Evolutionary conservation across 2,888 invertebrate genomes (phyloP), one percentile per base, ranked within the genome.

Genomic region (Autographa gamma): DNA sequence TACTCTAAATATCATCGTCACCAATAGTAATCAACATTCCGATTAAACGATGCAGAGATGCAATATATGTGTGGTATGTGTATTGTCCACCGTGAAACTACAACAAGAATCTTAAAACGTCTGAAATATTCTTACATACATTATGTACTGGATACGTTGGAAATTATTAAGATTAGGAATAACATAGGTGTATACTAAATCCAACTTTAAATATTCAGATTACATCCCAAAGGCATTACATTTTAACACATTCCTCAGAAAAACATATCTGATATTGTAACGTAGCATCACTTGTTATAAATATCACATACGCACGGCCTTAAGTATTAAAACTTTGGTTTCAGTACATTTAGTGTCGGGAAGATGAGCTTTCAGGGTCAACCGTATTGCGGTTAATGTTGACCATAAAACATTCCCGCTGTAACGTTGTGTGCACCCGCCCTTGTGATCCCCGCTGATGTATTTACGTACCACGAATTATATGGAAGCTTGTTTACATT

Each of bases 401-500:
- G 88, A 91, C 92, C 90, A 88, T 91, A 91, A 83, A 92, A 89
- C 88, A 88, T 88, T 80, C 80, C 83, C 77, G 81, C 74, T 76
- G 82, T 84, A 80, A 82, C 77, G 71, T 77, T 73, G 77, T 77
- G 78, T 77, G 78, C 81, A 71, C 71, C 81, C 80, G 76, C 85
- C 84, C 83, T 78, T 82, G 82, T 82, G 85, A 88, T 87, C 85
- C 83, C 85, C 79, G 77, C 83, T 89, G 89, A 90, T 88, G 88
- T 91, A 90, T 91, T 90, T 90, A 90, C 89, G 86, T 85, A 87
- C 88, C 88, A 85, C 88, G 90, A 91, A 89, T 91, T 90, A 91
- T 89, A 90, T 90, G 86, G 85, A 88, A 86, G 87, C 92, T 89
- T 91, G 92, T 93, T 93, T 92, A 93, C 92, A 92, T 92, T 91